A percentile compares a stretch with the other conserved stretches of the same genome.
phyloP scores from a whole-genome alignment of 2,113 vertebrate genomes.

The Engraulis encrasicolus region DNA sequence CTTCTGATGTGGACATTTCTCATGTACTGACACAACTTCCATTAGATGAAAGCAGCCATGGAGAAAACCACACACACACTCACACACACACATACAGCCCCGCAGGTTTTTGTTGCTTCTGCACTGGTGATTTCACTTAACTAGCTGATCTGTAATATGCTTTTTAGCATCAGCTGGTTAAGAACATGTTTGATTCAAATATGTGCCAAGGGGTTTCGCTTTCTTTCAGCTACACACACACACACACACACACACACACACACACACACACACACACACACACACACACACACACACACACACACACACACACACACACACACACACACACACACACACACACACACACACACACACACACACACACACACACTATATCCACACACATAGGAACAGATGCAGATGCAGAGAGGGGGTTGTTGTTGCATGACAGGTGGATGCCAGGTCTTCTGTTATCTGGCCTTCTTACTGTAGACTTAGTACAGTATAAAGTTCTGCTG shows the following conservation, averaged over 20 bases:
- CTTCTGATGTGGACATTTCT: neutral
- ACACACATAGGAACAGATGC: too few species aligned
- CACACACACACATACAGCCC: neutral
- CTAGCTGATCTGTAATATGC: too few species aligned
- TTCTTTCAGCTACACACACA: neutral
- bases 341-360: neutral
- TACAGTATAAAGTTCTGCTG: too few species aligned
- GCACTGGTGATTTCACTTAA: too few species aligned
- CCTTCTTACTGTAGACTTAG: too few species aligned
- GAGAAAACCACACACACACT: neutral
- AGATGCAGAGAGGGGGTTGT: too few species aligned
- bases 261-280: neutral
- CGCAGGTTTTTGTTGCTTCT: neutral
- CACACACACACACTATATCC: neutral
- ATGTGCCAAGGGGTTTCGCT: too few species aligned
- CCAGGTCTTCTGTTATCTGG: too few species aligned
- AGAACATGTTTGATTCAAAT: too few species aligned
- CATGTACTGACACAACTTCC: neutral
- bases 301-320: neutral
- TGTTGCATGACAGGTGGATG: too few species aligned
- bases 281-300: neutral
- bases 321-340: neutral
- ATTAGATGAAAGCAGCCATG: neutral
- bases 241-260: neutral
- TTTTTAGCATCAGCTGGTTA: too few species aligned